Evolutionary conservation across 2,797 vertebrate species (phyloP).

Genomic region (Anas flavirostris): DNA sequence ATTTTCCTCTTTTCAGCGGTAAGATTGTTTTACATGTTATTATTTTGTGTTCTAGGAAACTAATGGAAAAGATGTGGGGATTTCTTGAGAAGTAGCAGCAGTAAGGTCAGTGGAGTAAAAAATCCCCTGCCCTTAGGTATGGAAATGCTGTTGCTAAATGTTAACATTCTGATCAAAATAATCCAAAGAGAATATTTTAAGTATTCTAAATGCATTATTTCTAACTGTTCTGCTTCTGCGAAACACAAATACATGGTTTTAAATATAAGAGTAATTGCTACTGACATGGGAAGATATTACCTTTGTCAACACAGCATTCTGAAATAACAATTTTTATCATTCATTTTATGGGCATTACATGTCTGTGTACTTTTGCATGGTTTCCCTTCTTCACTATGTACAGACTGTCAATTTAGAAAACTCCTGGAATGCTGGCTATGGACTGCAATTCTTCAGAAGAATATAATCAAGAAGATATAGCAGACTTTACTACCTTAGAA

Average conservation of each 20-base stretch:
- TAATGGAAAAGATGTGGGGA: not conserved
- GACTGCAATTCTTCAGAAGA: not conserved
- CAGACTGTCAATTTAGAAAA: not conserved
- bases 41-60: not conserved
- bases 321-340: not conserved
- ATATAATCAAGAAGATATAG: not conserved
- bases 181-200: not conserved
- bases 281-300: not conserved
- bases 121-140: rapidly evolving
- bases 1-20: not conserved
- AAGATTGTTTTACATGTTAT: conserved; percentile 11
- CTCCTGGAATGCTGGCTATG: not conserved
- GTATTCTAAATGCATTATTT: not conserved
- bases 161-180: not conserved
- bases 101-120: not conserved
- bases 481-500: not conserved
- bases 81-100: not conserved
- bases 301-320: not conserved
- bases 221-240: not conserved
- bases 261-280: not conserved
- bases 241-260: not conserved
- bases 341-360: not conserved
- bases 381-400: not conserved
- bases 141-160: not conserved
- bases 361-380: not conserved